Evolutionary conservation across 92 coral and sea anemone species (phyloP).

Genomic region (Phenganax subtilis): DNA sequence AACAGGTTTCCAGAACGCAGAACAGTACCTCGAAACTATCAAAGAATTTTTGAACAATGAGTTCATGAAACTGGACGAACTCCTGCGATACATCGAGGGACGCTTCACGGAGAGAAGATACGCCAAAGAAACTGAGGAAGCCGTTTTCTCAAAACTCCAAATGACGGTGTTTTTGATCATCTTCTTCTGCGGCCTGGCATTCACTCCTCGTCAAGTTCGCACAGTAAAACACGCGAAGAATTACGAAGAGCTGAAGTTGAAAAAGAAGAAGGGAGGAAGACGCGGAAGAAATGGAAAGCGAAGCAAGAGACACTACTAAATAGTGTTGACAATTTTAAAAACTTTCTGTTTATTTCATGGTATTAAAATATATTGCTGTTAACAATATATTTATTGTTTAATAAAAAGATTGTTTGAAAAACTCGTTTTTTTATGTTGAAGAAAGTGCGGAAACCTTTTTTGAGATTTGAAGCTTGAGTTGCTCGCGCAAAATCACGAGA

Average conservation of each 20-base stretch:
- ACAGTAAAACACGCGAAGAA: background rate
- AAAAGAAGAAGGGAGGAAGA: conserved; percentile 10
- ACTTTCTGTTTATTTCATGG: background rate
- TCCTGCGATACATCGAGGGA: background rate
- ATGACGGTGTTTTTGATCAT: background rate
- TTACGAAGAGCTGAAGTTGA: background rate
- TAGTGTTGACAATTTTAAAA: background rate
- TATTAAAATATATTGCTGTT: background rate
- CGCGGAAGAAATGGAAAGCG: background rate
- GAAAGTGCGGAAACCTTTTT: too few relatives aligned
- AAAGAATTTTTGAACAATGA: too few relatives aligned
- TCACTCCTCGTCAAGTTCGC: background rate
- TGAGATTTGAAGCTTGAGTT: too few relatives aligned
- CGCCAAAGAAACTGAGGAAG: background rate
- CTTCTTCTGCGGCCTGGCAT: conserved; percentile 14
- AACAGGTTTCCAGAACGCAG: background rate
- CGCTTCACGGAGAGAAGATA: background rate
- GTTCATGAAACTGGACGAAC: background rate
- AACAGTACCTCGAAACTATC: background rate
- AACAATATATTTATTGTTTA: background rate
- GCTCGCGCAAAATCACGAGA: too few relatives aligned
- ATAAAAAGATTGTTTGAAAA: too few relatives aligned
- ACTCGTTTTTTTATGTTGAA: too few relatives aligned
- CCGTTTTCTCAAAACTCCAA: background rate
- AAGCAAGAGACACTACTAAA: background rate